Evolutionary conservation across 2,113 vertebrate genomes (phyloP).

Genomic region (Brevimyrus niger): DNA sequence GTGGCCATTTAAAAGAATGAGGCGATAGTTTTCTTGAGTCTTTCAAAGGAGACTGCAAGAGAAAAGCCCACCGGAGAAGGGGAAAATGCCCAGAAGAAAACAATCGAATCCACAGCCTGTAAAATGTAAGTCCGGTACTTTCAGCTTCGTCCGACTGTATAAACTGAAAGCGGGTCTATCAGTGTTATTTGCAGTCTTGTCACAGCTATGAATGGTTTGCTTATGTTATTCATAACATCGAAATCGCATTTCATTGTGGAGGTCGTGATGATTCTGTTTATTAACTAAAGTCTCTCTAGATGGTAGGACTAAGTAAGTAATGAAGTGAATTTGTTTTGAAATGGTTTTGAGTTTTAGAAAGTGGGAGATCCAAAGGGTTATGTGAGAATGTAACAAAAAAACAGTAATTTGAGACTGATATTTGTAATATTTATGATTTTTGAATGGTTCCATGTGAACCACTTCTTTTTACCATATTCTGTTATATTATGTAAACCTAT

Average conservation of each 20-base stretch:
- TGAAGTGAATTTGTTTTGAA: background rate
- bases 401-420: background rate
- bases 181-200: background rate
- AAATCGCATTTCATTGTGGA: background rate
- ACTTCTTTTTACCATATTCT: background rate
- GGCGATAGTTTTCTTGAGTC: constrained; percentile 21
- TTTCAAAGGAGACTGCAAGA: constrained; percentile 36
- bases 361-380: background rate
- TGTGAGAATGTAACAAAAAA: background rate
- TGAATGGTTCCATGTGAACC: background rate
- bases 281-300: background rate
- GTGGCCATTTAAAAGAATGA: constrained; percentile 37
- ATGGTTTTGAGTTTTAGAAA: background rate
- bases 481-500: background rate
- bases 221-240: background rate
- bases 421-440: background rate
- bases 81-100: constrained; percentile 84
- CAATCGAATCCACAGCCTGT: constrained; percentile 87
- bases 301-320: background rate
- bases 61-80: constrained; percentile 42
- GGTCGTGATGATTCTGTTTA: background rate
- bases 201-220: background rate
- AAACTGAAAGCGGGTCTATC: background rate
- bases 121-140: constrained; percentile 64
- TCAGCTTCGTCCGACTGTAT: background rate